A percentile compares a stretch with the other conserved stretches of the same genome.
Conservation (phyloP, 2,113 vertebrate genomes). For the Peromyscus californicus region DNA sequence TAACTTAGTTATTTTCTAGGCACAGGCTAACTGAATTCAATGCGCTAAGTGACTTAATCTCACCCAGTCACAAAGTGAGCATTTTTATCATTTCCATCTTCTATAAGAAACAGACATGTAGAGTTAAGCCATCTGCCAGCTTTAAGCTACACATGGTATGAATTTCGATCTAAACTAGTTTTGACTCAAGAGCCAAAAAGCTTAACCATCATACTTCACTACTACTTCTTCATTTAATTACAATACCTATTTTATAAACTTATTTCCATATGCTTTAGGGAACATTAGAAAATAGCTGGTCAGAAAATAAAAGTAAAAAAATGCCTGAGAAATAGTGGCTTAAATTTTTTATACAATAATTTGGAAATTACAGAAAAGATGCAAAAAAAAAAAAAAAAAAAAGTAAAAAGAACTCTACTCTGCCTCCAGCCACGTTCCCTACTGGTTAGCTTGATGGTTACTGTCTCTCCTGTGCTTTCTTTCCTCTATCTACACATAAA, state of each 20-base stretch:
- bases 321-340: neutral
- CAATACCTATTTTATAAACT: slow-evolving; percentile 25
- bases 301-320: slow-evolving; percentile 3
- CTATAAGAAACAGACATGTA: neutral
- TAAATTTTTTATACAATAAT: neutral
- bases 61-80: neutral
- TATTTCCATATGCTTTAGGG: neutral
- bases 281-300: neutral
- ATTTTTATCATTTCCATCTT: neutral
- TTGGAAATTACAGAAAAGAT: slow-evolving; percentile 6
- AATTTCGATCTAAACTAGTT: slow-evolving; percentile 41
- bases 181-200: slow-evolving; percentile 12
- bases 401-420: slow-evolving; percentile 6
- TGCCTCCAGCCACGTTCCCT: neutral
- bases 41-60: neutral
- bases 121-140: neutral
- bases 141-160: neutral
- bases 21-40: neutral
- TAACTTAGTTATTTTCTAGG: neutral
- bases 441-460: neutral
- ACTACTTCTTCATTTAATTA: neutral
- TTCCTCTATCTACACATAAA: neutral
- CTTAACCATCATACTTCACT: slow-evolving; percentile 39
- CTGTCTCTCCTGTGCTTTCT: neutral
- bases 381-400: neutral